These are phyloP conservation scores for Aphrocallistes beatrix DNA, from an alignment of 37 sponge, comb jelly and placozoan species.

Conservation along the genomic window DNA sequence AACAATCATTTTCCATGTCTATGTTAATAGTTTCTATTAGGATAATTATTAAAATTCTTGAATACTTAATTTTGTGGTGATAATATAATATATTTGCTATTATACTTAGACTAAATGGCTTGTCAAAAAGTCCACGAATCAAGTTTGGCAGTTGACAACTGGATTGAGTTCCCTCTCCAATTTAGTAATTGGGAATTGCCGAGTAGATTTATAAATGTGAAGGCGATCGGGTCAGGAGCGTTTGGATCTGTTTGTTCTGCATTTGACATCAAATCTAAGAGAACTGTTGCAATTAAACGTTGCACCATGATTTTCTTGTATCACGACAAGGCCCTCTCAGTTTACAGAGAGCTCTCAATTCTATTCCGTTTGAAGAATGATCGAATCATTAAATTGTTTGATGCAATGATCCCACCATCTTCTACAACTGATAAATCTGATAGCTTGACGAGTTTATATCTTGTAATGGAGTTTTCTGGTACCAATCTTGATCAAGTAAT, in stretches of 20 bases:
- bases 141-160: neutral
- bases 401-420: neutral
- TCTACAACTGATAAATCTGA: neutral
- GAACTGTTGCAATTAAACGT: neutral
- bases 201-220: neutral
- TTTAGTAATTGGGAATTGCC: neutral
- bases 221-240: neutral
- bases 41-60: no score
- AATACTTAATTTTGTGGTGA: no score
- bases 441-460: neutral
- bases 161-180: neutral
- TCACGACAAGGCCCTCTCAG: neutral
- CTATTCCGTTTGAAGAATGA: neutral
- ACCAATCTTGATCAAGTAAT: neutral
- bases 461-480: neutral
- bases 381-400: neutral
- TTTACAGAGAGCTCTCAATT: neutral
- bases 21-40: no score
- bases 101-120: neutral
- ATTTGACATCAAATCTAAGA: neutral
- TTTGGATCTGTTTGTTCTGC: neutral
- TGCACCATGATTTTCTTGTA: neutral
- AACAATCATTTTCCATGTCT: no score
- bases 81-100: no score
- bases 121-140: neutral